A percentile compares a stretch with the other conserved stretches of the same genome.
These are phyloP conservation scores for Drosophila flavopinicola DNA, from an alignment of 2,888 invertebrate genomes.

Conservation along the genomic window DNA sequence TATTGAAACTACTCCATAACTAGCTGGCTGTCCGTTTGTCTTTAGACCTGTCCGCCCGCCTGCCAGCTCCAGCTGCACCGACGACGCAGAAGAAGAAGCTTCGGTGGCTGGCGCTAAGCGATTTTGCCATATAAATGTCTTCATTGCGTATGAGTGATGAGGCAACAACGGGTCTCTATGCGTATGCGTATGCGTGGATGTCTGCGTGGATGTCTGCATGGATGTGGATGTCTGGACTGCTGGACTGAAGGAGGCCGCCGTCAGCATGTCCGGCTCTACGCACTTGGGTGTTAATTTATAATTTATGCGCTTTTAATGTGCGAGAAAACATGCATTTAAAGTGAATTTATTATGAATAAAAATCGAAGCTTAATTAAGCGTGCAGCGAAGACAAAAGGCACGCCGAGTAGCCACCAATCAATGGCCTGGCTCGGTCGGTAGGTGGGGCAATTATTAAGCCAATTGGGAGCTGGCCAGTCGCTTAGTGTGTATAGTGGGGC, in stretches of 20 bases:
- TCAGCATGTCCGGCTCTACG: constrained; percentile 36
- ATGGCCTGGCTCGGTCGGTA: background rate
- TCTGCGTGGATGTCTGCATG: constrained; percentile 4
- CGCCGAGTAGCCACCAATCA: constrained; percentile 18
- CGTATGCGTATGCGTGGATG: background rate
- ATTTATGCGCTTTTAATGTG: constrained; percentile 80
- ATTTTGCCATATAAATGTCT: constrained; percentile 79
- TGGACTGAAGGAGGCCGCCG: constrained; percentile 5
- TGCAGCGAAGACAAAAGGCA: constrained; percentile 30
- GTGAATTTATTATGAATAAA: constrained; percentile 79
- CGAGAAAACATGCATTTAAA: constrained; percentile 80
- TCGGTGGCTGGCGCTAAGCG: constrained; percentile 66
- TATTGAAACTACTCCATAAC: constrained; percentile 42
- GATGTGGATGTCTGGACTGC: constrained; percentile 2
- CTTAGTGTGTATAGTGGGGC: constrained; percentile 11
- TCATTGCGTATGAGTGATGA: constrained; percentile 80
- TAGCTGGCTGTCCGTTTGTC: constrained; percentile 12
- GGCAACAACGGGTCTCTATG: constrained; percentile 37
- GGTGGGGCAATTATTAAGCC: constrained; percentile 58
- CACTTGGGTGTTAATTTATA: constrained; percentile 80
- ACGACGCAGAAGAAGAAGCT: constrained; percentile 50
- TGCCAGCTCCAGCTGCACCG: constrained; percentile 13
- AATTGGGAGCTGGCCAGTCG: constrained; percentile 14
- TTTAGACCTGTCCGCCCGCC: constrained; percentile 8
- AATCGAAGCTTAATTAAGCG: constrained; percentile 67